These are phyloP conservation scores for Actinostola sp. DNA, from an alignment of 92 coral and sea anemone species.

Conservation along the genomic window DNA sequence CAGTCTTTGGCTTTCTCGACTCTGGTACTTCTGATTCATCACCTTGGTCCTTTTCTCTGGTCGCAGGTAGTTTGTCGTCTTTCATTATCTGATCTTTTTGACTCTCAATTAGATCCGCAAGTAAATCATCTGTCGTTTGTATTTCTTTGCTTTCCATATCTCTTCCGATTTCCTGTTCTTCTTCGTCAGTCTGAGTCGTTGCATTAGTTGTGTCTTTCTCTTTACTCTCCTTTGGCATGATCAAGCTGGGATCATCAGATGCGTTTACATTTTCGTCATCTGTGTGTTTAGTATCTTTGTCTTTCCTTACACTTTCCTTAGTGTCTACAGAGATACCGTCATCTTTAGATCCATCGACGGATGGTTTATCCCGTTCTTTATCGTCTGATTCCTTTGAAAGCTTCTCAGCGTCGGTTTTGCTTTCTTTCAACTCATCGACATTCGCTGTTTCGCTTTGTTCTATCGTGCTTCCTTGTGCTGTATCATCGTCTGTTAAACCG, in stretches of 20 bases:
- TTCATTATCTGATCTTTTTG: no score
- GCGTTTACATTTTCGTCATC: no score
- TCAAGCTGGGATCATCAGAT: not conserved
- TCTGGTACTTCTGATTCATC: not conserved
- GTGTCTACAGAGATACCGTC: not conserved
- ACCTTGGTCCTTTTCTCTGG: not conserved
- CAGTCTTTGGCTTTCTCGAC: no score
- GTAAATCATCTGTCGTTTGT: not conserved
- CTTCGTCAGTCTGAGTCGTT: constrained; percentile 10
- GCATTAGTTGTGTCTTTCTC: constrained; percentile 2
- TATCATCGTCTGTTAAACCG: not conserved
- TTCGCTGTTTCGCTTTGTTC: not conserved
- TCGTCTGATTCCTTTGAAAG: not conserved
- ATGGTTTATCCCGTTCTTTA: not conserved
- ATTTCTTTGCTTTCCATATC: not conserved
- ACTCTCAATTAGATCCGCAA: not conserved
- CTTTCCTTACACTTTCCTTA: not conserved
- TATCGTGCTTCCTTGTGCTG: not conserved
- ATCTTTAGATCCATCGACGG: not conserved
- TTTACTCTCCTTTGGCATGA: not conserved
- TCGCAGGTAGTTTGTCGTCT: not conserved
- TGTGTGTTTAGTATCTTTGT: no score
- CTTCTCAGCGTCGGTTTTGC: not conserved
- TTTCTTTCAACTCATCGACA: not conserved
- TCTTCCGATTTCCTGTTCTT: not conserved